Conservation (phyloP, 2,888 invertebrate genomes). For the Mesochorus sp. region DNA sequence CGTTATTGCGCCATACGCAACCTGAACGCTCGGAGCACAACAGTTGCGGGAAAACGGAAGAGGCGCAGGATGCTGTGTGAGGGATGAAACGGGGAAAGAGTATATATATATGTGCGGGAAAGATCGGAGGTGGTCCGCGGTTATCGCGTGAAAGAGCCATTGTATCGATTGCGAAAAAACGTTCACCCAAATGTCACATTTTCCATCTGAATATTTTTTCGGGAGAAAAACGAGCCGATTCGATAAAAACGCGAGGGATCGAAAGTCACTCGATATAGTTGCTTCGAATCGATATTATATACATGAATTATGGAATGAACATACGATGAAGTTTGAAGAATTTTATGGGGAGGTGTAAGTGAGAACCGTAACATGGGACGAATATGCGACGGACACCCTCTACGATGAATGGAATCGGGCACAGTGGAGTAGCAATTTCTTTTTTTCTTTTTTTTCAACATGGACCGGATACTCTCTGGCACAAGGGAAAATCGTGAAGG, state of each 20-base stretch:
- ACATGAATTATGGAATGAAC: too few relatives aligned
- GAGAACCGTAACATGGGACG: neutral
- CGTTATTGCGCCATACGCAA: conserved; percentile 57
- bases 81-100: conserved; percentile 17
- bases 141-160: conserved; percentile 16
- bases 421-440: conserved; percentile 26
- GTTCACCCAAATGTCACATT: conserved; percentile 15
- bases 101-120: neutral
- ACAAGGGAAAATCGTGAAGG: conserved; percentile 22
- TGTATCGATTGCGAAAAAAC: conserved; percentile 39
- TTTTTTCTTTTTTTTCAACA: neutral
- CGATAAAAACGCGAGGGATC: neutral
- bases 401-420: conserved; percentile 6
- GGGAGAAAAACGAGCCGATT: neutral
- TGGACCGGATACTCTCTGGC: conserved; percentile 2
- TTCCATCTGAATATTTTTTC: neutral
- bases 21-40: conserved; percentile 48
- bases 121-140: conserved; percentile 8
- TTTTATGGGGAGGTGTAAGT: neutral
- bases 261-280: too few relatives aligned
- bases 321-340: too few relatives aligned
- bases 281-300: too few relatives aligned
- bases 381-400: neutral
- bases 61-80: conserved; percentile 21
- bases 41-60: conserved; percentile 41